Conservation (phyloP, 1,140 invertebrate species). For the Hyphantria cunea region DNA sequence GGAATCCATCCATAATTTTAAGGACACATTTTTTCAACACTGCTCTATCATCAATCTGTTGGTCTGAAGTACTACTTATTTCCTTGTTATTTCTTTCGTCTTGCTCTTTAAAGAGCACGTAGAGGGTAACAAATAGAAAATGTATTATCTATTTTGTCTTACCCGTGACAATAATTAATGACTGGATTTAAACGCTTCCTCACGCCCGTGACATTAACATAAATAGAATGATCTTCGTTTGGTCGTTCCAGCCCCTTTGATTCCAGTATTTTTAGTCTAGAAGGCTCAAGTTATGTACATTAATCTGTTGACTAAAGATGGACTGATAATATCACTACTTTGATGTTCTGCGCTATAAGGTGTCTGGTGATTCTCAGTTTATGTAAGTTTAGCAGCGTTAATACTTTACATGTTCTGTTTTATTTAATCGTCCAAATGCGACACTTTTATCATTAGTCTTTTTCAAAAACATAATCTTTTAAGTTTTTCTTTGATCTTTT, state of each 20-base stretch:
- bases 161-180: constrained; percentile 80
- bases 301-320: constrained; percentile 72
- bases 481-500: constrained; percentile 1
- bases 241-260: constrained; percentile 74
- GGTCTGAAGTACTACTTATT: constrained; percentile 63
- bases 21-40: constrained; percentile 71
- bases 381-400: constrained; percentile 9
- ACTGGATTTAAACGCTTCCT: constrained; percentile 81
- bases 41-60: constrained; percentile 73
- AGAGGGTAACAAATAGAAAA: constrained; percentile 75
- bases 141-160: constrained; percentile 80
- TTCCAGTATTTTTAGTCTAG: constrained; percentile 75
- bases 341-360: constrained; percentile 76
- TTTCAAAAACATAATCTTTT: not conserved
- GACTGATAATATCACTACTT: constrained; percentile 63
- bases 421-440: constrained; percentile 32
- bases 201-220: constrained; percentile 80
- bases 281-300: constrained; percentile 73
- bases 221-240: constrained; percentile 80
- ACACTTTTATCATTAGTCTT: constrained; percentile 6
- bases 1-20: constrained; percentile 66
- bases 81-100: constrained; percentile 75
- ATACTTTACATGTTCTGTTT: constrained; percentile 30
- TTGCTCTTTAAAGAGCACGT: constrained; percentile 63
- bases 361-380: constrained; percentile 72